Evolutionary conservation across 2,113 vertebrate genomes (phyloP), one percentile per base, ranked within the genome.

Genomic region (Hipposideros armiger): DNA sequence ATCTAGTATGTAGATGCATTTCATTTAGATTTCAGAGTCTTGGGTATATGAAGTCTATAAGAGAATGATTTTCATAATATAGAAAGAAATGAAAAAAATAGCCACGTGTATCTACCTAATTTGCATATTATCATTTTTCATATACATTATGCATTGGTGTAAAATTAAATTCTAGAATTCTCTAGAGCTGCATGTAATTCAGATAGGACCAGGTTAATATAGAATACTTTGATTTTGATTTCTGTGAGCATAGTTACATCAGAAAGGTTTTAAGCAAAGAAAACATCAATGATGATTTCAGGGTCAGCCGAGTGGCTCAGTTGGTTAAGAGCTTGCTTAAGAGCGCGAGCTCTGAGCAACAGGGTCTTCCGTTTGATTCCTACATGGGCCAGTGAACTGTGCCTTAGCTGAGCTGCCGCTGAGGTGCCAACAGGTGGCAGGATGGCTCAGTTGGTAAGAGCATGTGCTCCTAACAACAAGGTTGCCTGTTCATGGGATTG

Each of bases 51-150:
- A 76, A 13, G 1, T 74, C 24, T 69, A 0, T 80, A 89, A 62
- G 4, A 87, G 24, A 81, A 58, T 76, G 42, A 81, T 36, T 87
- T 72, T 4, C 17, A 1, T 36, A 77, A 40, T 40, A 58, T 4
- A 87, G 24, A 24, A 85, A 77, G 17, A 91, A 67, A 45, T 67
- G 58, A 42, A 52, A 17, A 32, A 60, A 66, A 80, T 50, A 83
- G 5, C 6, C 16, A 45, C 32, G 4, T 77, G n/a, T 10, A 19
- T 28, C 40, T 81, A 64, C 50, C 26, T 81, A 10, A 50, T 42
- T 95, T 52, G 67, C 42, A 47, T 92, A 45, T 66, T 42, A 28
- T 95, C 26, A 73, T 92, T 95, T 94, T 86, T 72, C 17, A 60
- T 54, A 81, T 67, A 52, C 3, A 3, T 62, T 81, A 15, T 58